A percentile compares a stretch with the other conserved stretches of the same genome.
Conservation (phyloP, 2,888 invertebrate genomes). For the Lithophane semibrunnea region DNA sequence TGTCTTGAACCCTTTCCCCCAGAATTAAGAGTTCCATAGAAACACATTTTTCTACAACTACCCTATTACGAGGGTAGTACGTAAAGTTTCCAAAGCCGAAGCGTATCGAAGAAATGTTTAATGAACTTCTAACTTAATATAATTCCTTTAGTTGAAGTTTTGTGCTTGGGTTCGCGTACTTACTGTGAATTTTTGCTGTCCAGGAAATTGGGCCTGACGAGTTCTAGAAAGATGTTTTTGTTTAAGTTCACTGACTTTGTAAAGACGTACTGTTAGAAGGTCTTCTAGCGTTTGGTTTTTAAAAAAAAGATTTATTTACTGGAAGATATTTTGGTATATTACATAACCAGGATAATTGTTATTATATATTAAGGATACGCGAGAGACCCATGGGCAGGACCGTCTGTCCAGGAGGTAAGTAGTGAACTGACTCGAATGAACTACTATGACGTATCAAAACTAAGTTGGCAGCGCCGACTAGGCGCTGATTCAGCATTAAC, state of each 20-base stretch:
- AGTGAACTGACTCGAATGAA: no score
- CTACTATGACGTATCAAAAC: no score
- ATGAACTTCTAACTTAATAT: slow-evolving; percentile 66
- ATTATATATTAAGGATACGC: no score
- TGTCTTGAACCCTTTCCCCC: not conserved
- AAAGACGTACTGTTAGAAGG: no score
- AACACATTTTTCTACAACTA: slow-evolving; percentile 57
- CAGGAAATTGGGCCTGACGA: slow-evolving; percentile 46
- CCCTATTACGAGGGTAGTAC: slow-evolving; percentile 57
- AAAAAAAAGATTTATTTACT: no score
- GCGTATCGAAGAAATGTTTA: slow-evolving; percentile 65
- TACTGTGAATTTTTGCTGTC: slow-evolving; percentile 50
- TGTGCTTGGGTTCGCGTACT: slow-evolving; percentile 36
- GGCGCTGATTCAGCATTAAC: no score
- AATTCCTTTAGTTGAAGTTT: slow-evolving; percentile 59
- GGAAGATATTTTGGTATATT: no score
- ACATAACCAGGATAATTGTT: no score
- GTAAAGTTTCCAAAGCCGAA: slow-evolving; percentile 60
- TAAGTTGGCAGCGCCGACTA: no score
- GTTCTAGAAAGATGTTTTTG: slow-evolving; percentile 20
- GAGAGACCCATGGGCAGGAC: no score
- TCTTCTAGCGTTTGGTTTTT: no score
- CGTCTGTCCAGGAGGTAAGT: no score
- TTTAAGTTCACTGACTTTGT: slow-evolving; percentile 18
- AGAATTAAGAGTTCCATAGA: slow-evolving; percentile 39